Base-by-base conservation (phyloP, 2,797 vertebrate species). In the Podarcis lilfordi region DNA sequence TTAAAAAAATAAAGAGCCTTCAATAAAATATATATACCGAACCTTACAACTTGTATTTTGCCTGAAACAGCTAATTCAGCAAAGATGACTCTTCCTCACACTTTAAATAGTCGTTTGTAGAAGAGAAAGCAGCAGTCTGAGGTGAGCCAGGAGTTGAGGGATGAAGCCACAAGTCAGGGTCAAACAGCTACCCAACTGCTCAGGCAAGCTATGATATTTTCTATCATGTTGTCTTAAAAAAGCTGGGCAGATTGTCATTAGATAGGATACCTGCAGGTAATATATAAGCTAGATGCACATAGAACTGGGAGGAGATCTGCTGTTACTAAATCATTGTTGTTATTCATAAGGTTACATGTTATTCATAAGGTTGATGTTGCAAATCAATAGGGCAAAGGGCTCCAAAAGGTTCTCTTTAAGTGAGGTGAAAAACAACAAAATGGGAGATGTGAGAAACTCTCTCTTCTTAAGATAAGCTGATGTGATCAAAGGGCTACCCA, bases 31-130 rank as follows among this genome's bases (percentile, higher is more conserved):
- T 43, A n/a, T 66, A 74, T 17, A 11, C 37, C 0, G 15, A 37
- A 32, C 37, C 40, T 32, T 50, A 45, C 11, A 25, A 23, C 3
- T 13, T 17, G n/a, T 2, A 15, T 85, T 35, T 55, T 87, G 25
- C 23, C n/a, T 59, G 8, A 10, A 32, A 9, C 55, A 0, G 0
- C 23, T 78, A 71, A 72, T 15, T 74, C 21, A 66, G n/a, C 43
- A 78, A 80, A 76, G 1, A 0, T n/a, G 45, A 10, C 27, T 80
- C 19, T 77, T 82, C 8, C 0, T 0, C 2, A 0, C 29, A 0
- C 8, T 85, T 78, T 2, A 8, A 85, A 40, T 66, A 88, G 69
- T 29, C 7, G 9, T 29, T 40, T 61, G 10, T 1, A 37, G 45
- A 72, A 17, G 6, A 37, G 9, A 19, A n/a, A 17, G 8, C 50